Base-by-base conservation (phyloP, 2,888 invertebrate genomes). In the Aphidius colemani region DNA sequence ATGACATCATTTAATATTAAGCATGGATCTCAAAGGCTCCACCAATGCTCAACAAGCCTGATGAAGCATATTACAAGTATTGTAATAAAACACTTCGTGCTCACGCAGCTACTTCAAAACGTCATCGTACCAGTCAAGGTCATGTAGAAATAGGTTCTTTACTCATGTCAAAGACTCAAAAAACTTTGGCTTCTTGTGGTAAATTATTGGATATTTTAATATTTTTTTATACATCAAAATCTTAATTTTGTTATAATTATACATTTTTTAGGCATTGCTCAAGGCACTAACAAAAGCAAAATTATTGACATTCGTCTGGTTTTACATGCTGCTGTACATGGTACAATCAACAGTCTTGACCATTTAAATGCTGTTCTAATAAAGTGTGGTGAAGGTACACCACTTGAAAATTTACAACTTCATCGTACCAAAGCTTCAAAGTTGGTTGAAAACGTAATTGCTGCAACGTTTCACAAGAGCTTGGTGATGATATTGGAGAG, bases 371-470 rank as follows among this genome's bases (percentile, higher is more conserved):
- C 70, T 7, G 44, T 69, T 18, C 55, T 69, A 18, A 60, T 64
- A 39, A 57, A 46, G 10, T 51, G 64, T 9, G 67, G 69, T 43
- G 62, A 59, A 18, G 64, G 64, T 11, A 63, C 55, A 59, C 30
- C 13, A 48, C 57, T 65, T 7, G 61, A 67, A 44, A 62, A 62
- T n/a, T 2, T 66, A 30, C 59, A 63, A 9, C 48, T 69, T 43
- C 69, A 69, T 56, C 63, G 70, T n/a, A 71, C 69, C n/a, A 73
- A 70, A 63, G 67, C 66, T 64, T 66, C 71, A 9, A 64, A 61
- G 53, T 53, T 73, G 18, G 71, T 74, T 40, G 61, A 63, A 11
- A 63, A 67, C 40, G 72, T 74, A 2, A 69, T 72, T 7, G 63
- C 67, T 51, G 68, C 72, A 44, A 61, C 57, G 2, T 45, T 72